Conservation (phyloP, 2,113 vertebrate genomes). For the Zosterops hypoxanthus region DNA sequence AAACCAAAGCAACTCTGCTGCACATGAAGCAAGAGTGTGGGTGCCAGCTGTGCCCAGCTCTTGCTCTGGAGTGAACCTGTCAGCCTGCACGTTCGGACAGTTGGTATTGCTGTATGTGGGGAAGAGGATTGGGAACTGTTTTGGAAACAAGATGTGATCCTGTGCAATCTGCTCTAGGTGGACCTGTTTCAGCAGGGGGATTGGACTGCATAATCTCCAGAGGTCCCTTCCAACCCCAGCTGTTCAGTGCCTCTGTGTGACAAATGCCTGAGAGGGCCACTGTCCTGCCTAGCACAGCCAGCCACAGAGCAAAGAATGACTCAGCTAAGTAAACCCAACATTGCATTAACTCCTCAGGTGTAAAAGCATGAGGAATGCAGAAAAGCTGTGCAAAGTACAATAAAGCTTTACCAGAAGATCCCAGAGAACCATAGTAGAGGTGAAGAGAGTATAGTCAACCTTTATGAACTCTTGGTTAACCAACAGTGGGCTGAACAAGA, state of each 20-base stretch:
- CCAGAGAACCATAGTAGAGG: neutral
- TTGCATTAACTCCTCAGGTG: neutral
- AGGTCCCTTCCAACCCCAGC: neutral
- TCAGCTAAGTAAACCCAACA: neutral
- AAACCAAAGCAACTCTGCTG: neutral
- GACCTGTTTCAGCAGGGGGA: neutral
- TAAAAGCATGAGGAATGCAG: neutral
- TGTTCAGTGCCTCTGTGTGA: neutral
- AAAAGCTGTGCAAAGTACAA: neutral
- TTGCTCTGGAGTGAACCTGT: neutral
- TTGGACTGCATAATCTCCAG: neutral
- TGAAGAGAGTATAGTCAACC: neutral
- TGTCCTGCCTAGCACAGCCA: neutral
- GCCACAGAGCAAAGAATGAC: neutral
- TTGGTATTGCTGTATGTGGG: rapidly evolving
- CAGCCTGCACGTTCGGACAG: neutral
- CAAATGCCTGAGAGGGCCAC: neutral
- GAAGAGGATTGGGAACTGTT: neutral
- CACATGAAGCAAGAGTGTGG: neutral
- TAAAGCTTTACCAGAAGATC: neutral
- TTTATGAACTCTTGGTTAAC: neutral
- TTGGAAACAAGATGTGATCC: neutral
- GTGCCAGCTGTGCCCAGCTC: neutral
- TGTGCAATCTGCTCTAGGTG: neutral
- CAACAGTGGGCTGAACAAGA: neutral